Conservation (phyloP, 2,797 vertebrate genomes). For the Squalus acanthias region DNA sequence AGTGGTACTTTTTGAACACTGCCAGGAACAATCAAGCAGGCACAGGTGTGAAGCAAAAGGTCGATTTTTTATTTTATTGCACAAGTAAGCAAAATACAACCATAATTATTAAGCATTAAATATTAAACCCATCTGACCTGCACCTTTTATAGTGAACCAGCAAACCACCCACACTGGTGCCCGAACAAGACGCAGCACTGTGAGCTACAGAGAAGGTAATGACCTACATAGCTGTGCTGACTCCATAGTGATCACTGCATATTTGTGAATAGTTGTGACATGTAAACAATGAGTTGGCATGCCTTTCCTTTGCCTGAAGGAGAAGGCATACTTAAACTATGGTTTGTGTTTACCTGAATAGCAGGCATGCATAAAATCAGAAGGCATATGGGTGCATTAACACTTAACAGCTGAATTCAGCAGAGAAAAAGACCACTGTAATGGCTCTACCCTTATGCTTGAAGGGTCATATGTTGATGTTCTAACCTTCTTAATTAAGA, state of each 20-base stretch:
- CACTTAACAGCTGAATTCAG: neutral
- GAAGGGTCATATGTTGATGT: neutral
- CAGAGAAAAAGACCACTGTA: neutral
- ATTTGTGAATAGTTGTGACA: slow-evolving; percentile 1
- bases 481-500: neutral
- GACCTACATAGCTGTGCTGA: neutral
- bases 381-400: neutral
- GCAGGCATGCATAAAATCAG: slow-evolving; percentile 8
- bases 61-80: neutral
- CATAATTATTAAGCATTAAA: neutral
- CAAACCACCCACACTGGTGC: neutral
- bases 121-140: neutral
- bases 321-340: neutral
- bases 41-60: neutral
- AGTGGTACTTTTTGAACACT: neutral
- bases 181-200: neutral
- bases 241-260: slow-evolving; percentile 21
- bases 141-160: neutral
- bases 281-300: slow-evolving; percentile 23
- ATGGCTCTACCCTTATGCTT: neutral
- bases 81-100: neutral
- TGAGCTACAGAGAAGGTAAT: neutral
- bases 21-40: neutral
- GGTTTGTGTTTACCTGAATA: neutral
- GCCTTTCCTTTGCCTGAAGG: slow-evolving; percentile 17